Percentiles rank a stretch among this genome's conserved stretches.
These are phyloP conservation scores for Erythrocercus mccallii DNA, from an alignment of 2,113 vertebrate species.

Conservation along the genomic window DNA sequence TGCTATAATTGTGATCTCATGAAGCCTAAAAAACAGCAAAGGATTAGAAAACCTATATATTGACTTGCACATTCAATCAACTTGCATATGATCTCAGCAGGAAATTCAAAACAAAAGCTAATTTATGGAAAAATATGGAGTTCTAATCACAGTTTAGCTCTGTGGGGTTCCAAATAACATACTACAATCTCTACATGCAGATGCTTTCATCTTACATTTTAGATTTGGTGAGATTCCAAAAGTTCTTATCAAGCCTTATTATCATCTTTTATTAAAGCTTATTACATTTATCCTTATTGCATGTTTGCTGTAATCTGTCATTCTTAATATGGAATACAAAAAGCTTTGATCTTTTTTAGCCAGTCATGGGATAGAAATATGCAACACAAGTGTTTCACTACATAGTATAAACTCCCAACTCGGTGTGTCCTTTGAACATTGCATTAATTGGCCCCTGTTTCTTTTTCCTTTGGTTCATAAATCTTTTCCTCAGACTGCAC, in stretches of 20 bases:
- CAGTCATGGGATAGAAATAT: conserved; percentile 50
- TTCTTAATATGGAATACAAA: conserved; percentile 60
- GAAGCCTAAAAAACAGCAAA: conserved; percentile 64
- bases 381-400: conserved; percentile 16
- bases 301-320: conserved; percentile 64
- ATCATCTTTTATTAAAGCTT: conserved; percentile 66
- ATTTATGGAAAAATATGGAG: conserved; percentile 87
- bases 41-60: conserved; percentile 65
- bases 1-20: conserved; percentile 8
- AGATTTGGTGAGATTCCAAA: conserved; percentile 65
- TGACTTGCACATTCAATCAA: conserved; percentile 68
- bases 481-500: conserved; percentile 50
- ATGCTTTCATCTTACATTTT: conserved; percentile 73
- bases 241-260: conserved; percentile 74
- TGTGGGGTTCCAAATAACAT: conserved; percentile 78
- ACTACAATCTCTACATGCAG: conserved; percentile 66
- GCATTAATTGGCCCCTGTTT: conserved; percentile 26
- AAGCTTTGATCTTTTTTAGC: conserved; percentile 47
- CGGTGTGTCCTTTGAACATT: conserved; percentile 51
- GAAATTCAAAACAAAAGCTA: conserved; percentile 78
- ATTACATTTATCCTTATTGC: conserved; percentile 59
- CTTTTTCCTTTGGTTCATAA: conserved; percentile 32
- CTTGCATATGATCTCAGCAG: conserved; percentile 76
- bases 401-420: neutral
- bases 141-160: conserved; percentile 81